These are phyloP conservation scores for Herpetotheres cachinnans DNA, from an alignment of 2,113 vertebrate genomes.

Conservation along the genomic window DNA sequence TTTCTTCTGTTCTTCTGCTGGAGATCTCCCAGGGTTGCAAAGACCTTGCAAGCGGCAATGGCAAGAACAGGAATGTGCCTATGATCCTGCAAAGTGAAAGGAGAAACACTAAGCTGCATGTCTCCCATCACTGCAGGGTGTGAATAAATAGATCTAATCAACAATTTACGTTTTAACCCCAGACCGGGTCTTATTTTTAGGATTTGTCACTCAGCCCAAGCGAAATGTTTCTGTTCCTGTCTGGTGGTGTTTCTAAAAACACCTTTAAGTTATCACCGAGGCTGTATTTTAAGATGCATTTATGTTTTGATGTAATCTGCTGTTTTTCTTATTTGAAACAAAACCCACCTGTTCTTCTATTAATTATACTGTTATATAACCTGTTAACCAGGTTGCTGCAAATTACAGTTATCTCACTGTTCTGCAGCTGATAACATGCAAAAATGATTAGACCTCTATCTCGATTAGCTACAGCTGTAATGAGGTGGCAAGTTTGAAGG, in stretches of 20 bases:
- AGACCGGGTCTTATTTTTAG: constrained; percentile 33
- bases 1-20: constrained; percentile 29
- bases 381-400: not conserved
- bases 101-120: not conserved
- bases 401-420: not conserved
- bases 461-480: not conserved
- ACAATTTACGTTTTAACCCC: constrained; percentile 23
- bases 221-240: not conserved
- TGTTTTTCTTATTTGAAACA: not conserved
- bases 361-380: constrained; percentile 1
- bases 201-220: not conserved
- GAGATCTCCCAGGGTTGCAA: constrained; percentile 34
- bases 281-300: not conserved
- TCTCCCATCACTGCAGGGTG: not conserved
- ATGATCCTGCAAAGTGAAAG: not conserved
- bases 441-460: not conserved
- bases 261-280: not conserved
- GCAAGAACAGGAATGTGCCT: not conserved
- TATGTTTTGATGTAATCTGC: constrained; percentile 7
- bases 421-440: not conserved
- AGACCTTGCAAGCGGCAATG: constrained; percentile 18
- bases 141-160: constrained; percentile 39
- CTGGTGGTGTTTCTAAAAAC: not conserved
- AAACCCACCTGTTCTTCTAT: not conserved
- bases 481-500: not conserved